Conservation (phyloP, 2,888 invertebrate genomes). For the Catocala sponsa region DNA sequence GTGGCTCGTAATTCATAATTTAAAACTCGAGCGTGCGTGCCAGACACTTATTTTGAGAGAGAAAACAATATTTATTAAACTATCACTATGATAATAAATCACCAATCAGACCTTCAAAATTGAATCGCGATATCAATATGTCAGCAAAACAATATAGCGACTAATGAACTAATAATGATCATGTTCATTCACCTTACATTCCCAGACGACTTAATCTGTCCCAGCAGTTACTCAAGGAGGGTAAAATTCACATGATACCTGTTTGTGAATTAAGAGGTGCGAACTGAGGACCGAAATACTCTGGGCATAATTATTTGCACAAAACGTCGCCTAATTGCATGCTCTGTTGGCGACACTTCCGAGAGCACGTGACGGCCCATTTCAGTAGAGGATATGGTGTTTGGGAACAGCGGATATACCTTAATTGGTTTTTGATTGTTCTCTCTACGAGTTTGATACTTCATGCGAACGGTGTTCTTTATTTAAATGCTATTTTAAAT, state of each 20-base stretch:
- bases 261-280: conserved; percentile 73
- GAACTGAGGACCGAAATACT: conserved; percentile 63
- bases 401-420: conserved; percentile 41
- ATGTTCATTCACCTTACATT: conserved; percentile 46
- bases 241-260: conserved; percentile 55
- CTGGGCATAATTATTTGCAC: conserved; percentile 80
- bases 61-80: too few relatives aligned
- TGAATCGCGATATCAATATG: background rate
- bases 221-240: conserved; percentile 39
- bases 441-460: background rate
- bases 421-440: conserved; percentile 20
- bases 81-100: too few relatives aligned
- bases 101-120: too few relatives aligned
- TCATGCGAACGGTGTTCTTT: background rate
- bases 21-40: too few relatives aligned
- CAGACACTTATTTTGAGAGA: too few relatives aligned
- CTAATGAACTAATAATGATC: background rate
- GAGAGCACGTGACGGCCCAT: conserved; percentile 70
- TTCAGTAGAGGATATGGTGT: conserved; percentile 40
- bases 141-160: background rate
- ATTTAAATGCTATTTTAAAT: too few relatives aligned
- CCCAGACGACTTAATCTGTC: conserved; percentile 51
- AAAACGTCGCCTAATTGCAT: conserved; percentile 83
- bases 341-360: conserved; percentile 78
- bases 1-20: too few relatives aligned